A percentile compares a stretch with the other conserved stretches of the same genome.
Conservation (phyloP, 2,888 invertebrate species). For the Agrenia bidenticulata region DNA sequence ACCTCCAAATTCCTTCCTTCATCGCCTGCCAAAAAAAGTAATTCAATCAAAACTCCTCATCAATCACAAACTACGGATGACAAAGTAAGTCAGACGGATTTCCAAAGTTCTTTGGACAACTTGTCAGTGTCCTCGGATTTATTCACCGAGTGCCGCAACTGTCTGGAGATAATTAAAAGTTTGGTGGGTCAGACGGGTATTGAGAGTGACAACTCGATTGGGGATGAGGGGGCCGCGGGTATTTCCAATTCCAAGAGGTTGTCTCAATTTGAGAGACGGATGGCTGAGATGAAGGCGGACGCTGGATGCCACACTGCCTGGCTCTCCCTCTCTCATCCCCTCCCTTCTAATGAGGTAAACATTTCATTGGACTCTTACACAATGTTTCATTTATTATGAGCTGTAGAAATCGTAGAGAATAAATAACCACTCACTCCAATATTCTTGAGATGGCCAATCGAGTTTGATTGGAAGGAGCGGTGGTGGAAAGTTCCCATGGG, state of each 20-base stretch:
- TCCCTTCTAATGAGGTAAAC: conserved; percentile 50
- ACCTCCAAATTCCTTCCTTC: conserved; percentile 28
- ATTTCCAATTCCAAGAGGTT: not conserved
- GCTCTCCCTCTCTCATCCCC: conserved; percentile 48
- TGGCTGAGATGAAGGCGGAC: conserved; percentile 26
- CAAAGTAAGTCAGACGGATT: conserved; percentile 52
- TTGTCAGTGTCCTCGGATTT: conserved; percentile 50
- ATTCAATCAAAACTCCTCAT: no score
- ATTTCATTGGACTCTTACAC: no score
- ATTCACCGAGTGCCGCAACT: conserved; percentile 50
- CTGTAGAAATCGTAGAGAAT: no score
- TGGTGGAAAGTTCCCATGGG: conserved; percentile 5
- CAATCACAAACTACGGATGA: conserved; percentile 37
- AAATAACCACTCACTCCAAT: no score
- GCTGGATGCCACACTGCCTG: conserved; percentile 46
- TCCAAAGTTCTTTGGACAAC: conserved; percentile 48
- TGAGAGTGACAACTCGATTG: conserved; percentile 26
- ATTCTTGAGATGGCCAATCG: no score
- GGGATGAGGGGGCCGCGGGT: conserved; percentile 21
- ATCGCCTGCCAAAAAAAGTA: conserved; percentile 19
- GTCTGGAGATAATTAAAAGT: conserved; percentile 51
- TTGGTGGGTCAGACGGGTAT: conserved; percentile 38
- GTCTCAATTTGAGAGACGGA: conserved; percentile 8
- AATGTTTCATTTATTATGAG: no score
- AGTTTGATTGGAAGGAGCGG: not conserved